A percentile compares a stretch with the other conserved stretches of the same genome.
These are phyloP conservation scores for Bombus haemorrhoidalis DNA, from an alignment of 1,140 invertebrate genomes.

Conservation along the genomic window DNA sequence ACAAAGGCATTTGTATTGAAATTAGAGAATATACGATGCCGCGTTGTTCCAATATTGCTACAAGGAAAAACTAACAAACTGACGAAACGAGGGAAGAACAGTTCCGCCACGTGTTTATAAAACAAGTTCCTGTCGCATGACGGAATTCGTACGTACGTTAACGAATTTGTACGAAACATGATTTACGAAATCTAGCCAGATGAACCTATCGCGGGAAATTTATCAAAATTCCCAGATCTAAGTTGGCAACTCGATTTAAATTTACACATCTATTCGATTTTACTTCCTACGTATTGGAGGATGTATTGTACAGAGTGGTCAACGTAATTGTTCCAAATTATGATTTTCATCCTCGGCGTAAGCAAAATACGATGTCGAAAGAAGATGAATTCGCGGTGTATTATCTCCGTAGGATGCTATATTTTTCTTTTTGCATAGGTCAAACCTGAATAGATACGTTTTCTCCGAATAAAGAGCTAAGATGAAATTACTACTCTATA, in stretches of 20 bases:
- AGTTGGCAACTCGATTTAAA: background rate
- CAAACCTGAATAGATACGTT: too few species aligned
- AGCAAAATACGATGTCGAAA: background rate
- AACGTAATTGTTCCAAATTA: background rate
- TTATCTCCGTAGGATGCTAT: too few species aligned
- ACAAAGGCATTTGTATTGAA: conserved; percentile 44
- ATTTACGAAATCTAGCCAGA: background rate
- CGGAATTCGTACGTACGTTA: background rate
- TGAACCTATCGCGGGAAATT: background rate
- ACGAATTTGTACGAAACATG: background rate
- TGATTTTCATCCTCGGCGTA: background rate
- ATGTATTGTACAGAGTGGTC: background rate
- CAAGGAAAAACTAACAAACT: background rate
- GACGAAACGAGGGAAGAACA: background rate
- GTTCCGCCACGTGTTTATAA: background rate
- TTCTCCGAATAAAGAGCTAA: too few species aligned
- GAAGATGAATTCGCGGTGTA: background rate
- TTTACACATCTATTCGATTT: background rate
- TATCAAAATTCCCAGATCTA: background rate
- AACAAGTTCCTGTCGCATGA: background rate
- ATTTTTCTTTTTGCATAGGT: too few species aligned
- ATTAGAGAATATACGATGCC: conserved; percentile 27
- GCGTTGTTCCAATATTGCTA: background rate
- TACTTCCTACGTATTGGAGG: background rate
- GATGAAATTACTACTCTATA: too few species aligned